A percentile compares a stretch with the other conserved stretches of the same genome.
These are phyloP conservation scores for Pomacea canaliculata DNA, from an alignment of 2,888 invertebrate species.

Conservation along the genomic window DNA sequence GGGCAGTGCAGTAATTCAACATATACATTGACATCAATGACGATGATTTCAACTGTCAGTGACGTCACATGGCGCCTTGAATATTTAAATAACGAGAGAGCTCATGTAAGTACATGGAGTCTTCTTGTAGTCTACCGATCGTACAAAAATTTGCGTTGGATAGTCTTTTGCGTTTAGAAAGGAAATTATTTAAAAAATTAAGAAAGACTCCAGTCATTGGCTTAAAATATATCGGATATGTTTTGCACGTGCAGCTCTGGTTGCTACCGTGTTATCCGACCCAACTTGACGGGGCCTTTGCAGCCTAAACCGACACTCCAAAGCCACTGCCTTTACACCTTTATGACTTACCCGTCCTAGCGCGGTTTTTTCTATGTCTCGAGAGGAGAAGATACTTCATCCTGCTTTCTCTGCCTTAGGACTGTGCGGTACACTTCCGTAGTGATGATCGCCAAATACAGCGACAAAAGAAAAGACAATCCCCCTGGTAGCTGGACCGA, in stretches of 20 bases:
- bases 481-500: not conserved
- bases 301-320: slow-evolving; percentile 54
- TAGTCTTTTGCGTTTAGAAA: too few relatives aligned
- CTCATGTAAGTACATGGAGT: too few relatives aligned
- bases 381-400: slow-evolving; percentile 43
- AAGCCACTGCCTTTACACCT: slow-evolving; percentile 49
- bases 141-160: too few relatives aligned
- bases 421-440: slow-evolving; percentile 23
- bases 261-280: slow-evolving; percentile 50
- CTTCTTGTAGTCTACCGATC: too few relatives aligned
- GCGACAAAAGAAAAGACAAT: not conserved
- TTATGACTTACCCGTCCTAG: slow-evolving; percentile 51
- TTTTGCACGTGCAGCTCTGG: slow-evolving; percentile 42
- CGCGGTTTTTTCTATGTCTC: slow-evolving; percentile 52
- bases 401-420: slow-evolving; percentile 38
- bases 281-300: slow-evolving; percentile 50
- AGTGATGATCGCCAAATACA: not conserved
- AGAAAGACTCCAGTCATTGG: too few relatives aligned
- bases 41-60: too few relatives aligned
- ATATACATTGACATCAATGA: too few relatives aligned
- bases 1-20: too few relatives aligned
- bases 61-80: too few relatives aligned
- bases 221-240: too few relatives aligned
- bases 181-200: too few relatives aligned
- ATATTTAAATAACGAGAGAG: too few relatives aligned